Evolutionary conservation across 2,113 vertebrate species (phyloP), one percentile per base, ranked within the genome.

Genomic region (Mellivora capensis): DNA sequence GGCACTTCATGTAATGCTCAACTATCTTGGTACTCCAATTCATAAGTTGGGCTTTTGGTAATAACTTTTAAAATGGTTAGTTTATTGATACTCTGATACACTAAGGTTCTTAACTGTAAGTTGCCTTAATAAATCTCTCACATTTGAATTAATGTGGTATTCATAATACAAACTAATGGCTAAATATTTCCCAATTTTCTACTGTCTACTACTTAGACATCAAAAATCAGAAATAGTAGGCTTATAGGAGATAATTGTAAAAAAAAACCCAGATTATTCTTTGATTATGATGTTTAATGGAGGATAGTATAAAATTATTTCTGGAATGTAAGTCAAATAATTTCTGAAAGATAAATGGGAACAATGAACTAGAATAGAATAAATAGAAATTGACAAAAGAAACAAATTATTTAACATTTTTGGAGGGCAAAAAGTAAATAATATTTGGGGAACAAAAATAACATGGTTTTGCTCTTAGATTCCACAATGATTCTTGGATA

Each of bases 401-500:
- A 20, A 57, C 3, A 44, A 18, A 31, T 87, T 62, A 7, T 61
- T 90, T n/a, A 90, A 37, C 5, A 54, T 64, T 91, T 93, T 82
- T 37, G 6, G 20, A 67, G 9, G 39, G 29, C 37, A 42, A 85
- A 83, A 90, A 57, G 20, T 44, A 93, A 93, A 84, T 4, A 85
- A 25, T 18, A 44, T 79, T 87, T 77, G n/a, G 17, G 14, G 37
- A 8, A 21, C 11, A 62, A 37, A 47, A 87, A 23, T 23, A 3
- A 77, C 72, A 59, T 91, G 2, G 34, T 93, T 96, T 79, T 96
- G 7, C 93, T 94, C 88, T 87, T 97, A 99, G 99, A 97, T 96
- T 99, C 27, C 98, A 99, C 94, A 99, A 96, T 0, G 99, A 99
- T 82, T 99, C 99, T 3, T 99, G 98, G 98, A 98, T 99, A 96